These are phyloP conservation scores for Caiman crocodilus DNA, from an alignment of 2,797 vertebrate species.

Conservation along the genomic window DNA sequence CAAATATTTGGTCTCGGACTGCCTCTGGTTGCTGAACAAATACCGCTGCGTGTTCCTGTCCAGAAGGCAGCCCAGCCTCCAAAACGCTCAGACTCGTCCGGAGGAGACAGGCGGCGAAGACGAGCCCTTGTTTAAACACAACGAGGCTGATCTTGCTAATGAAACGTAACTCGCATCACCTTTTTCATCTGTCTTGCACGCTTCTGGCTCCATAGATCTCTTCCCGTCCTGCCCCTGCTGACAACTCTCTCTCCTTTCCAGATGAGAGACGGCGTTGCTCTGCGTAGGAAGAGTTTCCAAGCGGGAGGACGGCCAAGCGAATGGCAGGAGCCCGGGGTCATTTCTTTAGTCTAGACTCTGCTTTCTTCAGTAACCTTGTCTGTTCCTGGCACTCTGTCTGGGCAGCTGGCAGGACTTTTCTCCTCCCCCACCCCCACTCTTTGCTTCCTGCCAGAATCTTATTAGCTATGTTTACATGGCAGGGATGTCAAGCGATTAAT, in stretches of 20 bases:
- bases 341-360: not conserved
- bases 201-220: not conserved
- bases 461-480: slow-evolving; percentile 74
- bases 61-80: not conserved
- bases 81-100: not conserved
- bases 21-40: not conserved
- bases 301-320: not conserved
- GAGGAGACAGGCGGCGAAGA: not conserved
- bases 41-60: not conserved
- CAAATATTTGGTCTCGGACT: not conserved
- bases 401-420: accelerated
- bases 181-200: not conserved
- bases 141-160: not conserved
- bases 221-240: not conserved
- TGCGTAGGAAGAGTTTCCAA: not conserved
- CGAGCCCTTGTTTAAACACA: not conserved
- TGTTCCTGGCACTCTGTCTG: not conserved
- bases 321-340: no score
- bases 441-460: slow-evolving; percentile 41
- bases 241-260: not conserved
- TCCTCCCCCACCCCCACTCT: not conserved
- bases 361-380: not conserved
- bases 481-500: slow-evolving; percentile 77
- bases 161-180: not conserved
- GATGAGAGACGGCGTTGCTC: not conserved